Base-by-base conservation (phyloP, 2,797 vertebrate genomes). In the Poeciliopsis presidionis region DNA sequence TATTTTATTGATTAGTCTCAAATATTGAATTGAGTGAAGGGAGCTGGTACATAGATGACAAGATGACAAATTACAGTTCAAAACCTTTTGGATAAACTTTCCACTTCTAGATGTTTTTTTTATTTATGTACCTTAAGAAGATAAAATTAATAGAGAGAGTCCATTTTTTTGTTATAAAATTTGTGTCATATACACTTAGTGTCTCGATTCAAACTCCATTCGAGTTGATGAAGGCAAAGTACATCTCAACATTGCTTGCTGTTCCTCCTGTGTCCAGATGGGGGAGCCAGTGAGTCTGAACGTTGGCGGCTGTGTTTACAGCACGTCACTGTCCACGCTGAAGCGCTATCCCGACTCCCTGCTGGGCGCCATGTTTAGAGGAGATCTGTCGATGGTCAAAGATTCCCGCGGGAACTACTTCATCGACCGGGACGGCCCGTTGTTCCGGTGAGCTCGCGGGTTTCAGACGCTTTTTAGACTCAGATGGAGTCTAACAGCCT, bases 281-380 rank as follows among this genome's bases (percentile, higher is more conserved):
- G 97, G 96, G 94, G 96, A 97, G 91, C 96, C 96, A 87, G 95
- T 99, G 93, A 98, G 96, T 55, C 94, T 98, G 91, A 98, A 99
- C 91, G 97, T 99, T 76, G 97, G 97, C 76, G 97, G 97, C 90
- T 96, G 97, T 88, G 93, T 98, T 80, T 98, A 99, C 73, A 97
- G 97, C 72, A 98, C 97, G 36, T 67, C 63, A 39, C 63, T 67
- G 36, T 41, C 97, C 69, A 98, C 97, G 5, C 91, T 99, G 81
- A 97, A 96, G 5, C 96, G 97, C 30, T 98, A 98, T 88, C 97
- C 97, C 0, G 98, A 99, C 90, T 98, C 97, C 75, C 98, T 98
- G 97, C 94, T 99, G 78, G 97, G 97, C 55, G 97, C 97, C 89
- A 98, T 99, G 97, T 97, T 99, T 90, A 93, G 96, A 72, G 98